Base-by-base conservation (phyloP, 2,797 vertebrate genomes). In the Enteromius thamalakanensis region DNA sequence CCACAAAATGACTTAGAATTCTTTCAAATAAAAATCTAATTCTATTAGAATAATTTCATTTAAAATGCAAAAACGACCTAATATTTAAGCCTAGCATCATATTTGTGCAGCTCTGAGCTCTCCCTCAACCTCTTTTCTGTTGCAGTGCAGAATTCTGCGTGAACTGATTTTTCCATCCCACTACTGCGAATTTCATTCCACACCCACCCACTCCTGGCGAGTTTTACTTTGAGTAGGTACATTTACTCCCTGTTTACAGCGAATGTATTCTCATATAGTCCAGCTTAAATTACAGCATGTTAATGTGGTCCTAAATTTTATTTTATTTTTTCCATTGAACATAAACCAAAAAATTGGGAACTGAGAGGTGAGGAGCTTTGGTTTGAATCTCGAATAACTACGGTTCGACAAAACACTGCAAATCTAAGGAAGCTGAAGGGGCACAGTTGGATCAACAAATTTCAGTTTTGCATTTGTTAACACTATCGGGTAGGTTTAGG, bases 111-210 rank as follows among this genome's bases (percentile, higher is more conserved):
- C 19, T 12, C 32, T 37, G 32, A 75, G 29, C 49, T 37, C 49
- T 37, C 49, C 8, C 29, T 34, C 6, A 0, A 11, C 53, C 49
- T 34, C 49, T 12, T 72, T 72, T 55, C 21, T 11, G 32, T 5
- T 75, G 49, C 11, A 55, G 49, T 21, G 11, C 29, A 60, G 53
- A 60, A 34, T 37, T 76, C 53, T 26, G 14, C 4, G 1, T 55
- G 71, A 51, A 75, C 51, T 55, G 71, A 55, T 76, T 76, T 76
- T 58, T 60, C 53, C 53, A 76, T 60, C 53, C 74, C 74, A 60
- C 51, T 17, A 17, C 72, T 58, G 72, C 14, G 7, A 60, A n/a
- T 60, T 58, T 76, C 14, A 76, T 60, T 76, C 74, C 53, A 60
- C 74, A 76, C 74, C 6, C 34, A 4, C 74, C 74, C 74, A 76